Percentiles rank a stretch among this genome's conserved stretches.
These are phyloP conservation scores for Sphenodon punctatus DNA, from an alignment of 2,797 vertebrate genomes.

Conservation along the genomic window DNA sequence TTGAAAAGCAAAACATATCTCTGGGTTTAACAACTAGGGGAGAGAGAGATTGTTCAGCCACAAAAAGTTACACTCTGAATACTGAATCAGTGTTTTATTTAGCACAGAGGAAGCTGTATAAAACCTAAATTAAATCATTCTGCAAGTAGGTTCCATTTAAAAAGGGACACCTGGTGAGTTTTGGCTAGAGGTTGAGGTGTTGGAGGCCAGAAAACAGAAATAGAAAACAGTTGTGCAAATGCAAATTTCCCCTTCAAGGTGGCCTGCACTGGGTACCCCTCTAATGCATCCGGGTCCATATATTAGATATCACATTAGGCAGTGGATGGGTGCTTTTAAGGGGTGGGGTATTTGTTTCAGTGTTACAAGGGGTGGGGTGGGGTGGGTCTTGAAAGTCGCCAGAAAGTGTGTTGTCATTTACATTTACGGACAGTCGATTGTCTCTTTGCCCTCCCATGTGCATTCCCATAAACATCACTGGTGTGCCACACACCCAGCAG, in stretches of 20 bases:
- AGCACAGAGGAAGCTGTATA: conserved; percentile 43
- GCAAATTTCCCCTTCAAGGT: not conserved
- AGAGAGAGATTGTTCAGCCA: conserved; percentile 23
- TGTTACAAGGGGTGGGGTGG: too few species aligned
- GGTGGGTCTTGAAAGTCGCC: too few species aligned
- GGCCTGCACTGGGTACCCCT: not conserved
- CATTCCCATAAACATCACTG: too few species aligned
- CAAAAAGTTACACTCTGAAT: conserved; percentile 67
- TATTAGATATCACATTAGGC: too few species aligned
- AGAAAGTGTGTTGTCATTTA: too few species aligned
- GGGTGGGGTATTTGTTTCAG: too few species aligned
- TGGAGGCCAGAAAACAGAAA: too few species aligned
- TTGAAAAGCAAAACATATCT: conserved; percentile 59
- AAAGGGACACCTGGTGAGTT: not conserved
- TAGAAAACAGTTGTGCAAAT: too few species aligned
- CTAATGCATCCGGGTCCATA: too few species aligned
- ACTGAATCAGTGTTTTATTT: conserved; percentile 65
- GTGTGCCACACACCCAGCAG: not conserved
- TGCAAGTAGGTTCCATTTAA: not conserved
- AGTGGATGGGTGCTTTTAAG: too few species aligned
- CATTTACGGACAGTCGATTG: too few species aligned
- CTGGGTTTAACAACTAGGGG: conserved; percentile 40
- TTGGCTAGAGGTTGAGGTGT: not conserved
- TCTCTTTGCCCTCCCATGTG: too few species aligned
- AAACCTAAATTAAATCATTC: conserved; percentile 47